phyloP scores from a whole-genome alignment of 2,797 vertebrate genomes.

The Cottoperca gobio region DNA sequence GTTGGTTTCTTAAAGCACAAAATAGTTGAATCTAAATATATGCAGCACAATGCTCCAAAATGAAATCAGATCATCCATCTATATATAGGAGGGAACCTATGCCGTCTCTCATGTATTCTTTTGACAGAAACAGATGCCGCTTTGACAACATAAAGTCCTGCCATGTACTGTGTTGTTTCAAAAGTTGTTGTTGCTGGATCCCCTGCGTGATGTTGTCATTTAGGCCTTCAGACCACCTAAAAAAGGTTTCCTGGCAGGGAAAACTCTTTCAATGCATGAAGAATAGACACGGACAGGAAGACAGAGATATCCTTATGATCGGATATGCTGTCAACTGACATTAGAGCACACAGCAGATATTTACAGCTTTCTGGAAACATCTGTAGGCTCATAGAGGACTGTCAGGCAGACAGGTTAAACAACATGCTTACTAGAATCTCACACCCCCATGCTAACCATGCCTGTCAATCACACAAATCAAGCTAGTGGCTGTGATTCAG shows the following conservation, averaged over 20 bases:
- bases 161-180: slow-evolving; percentile 25
- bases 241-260: slow-evolving; percentile 35
- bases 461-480: slow-evolving; percentile 68
- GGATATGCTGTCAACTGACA: slow-evolving; percentile 66
- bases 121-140: slow-evolving; percentile 18
- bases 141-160: slow-evolving; percentile 19
- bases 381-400: slow-evolving; percentile 63
- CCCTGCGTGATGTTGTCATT: slow-evolving; percentile 46
- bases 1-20: slow-evolving; percentile 1
- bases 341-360: slow-evolving; percentile 63
- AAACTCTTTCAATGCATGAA: slow-evolving; percentile 25
- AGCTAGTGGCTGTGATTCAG: slow-evolving; percentile 46
- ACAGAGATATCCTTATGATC: slow-evolving; percentile 56
- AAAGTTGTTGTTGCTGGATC: slow-evolving; percentile 14
- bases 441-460: slow-evolving; percentile 56
- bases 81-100: neutral
- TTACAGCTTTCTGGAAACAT: slow-evolving; percentile 73
- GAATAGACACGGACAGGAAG: slow-evolving; percentile 55
- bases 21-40: slow-evolving; percentile 12
- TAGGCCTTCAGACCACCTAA: slow-evolving; percentile 49
- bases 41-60: neutral
- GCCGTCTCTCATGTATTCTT: slow-evolving; percentile 4
- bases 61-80: neutral
- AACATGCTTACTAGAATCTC: slow-evolving; percentile 66
- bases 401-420: slow-evolving; percentile 70